These are phyloP conservation scores for Tribolium madens DNA, from an alignment of 1,140 invertebrate species.

Conservation along the genomic window DNA sequence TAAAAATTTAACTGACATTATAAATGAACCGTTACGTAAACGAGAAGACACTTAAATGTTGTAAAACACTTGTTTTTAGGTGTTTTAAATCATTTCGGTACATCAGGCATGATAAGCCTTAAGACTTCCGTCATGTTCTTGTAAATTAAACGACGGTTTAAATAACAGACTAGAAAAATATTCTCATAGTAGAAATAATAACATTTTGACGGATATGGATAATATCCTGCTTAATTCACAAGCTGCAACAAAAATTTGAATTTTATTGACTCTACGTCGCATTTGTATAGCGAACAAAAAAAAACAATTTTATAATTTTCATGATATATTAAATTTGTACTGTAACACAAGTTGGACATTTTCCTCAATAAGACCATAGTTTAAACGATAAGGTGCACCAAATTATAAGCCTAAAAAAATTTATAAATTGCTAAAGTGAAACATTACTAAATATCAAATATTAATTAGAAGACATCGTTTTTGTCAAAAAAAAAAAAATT, in stretches of 20 bases:
- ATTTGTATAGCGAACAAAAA: constrained; percentile 1
- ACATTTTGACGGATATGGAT: constrained; percentile 26
- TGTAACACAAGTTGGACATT: no score
- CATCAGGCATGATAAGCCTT: constrained; percentile 14
- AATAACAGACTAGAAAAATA: neutral
- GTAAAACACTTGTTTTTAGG: constrained; percentile 32
- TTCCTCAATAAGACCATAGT: no score
- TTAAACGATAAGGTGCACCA: no score
- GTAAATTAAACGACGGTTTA: constrained; percentile 13
- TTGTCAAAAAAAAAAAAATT: no score
- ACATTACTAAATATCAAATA: no score
- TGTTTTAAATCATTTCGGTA: constrained; percentile 26
- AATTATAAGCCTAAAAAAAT: no score
- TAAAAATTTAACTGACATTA: constrained; percentile 34
- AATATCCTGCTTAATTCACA: constrained; percentile 33
- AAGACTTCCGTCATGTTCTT: constrained; percentile 28
- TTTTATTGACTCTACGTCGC: neutral
- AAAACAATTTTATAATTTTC: neutral
- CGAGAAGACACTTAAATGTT: constrained; percentile 9
- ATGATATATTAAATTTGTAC: no score
- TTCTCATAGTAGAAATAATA: constrained; percentile 18
- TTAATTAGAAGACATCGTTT: no score
- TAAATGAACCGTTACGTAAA: constrained; percentile 37
- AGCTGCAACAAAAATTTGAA: constrained; percentile 24
- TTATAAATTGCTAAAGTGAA: no score